phyloP scores from a whole-genome alignment of 1,140 invertebrate species.

The Elymnias hypermnestra region DNA sequence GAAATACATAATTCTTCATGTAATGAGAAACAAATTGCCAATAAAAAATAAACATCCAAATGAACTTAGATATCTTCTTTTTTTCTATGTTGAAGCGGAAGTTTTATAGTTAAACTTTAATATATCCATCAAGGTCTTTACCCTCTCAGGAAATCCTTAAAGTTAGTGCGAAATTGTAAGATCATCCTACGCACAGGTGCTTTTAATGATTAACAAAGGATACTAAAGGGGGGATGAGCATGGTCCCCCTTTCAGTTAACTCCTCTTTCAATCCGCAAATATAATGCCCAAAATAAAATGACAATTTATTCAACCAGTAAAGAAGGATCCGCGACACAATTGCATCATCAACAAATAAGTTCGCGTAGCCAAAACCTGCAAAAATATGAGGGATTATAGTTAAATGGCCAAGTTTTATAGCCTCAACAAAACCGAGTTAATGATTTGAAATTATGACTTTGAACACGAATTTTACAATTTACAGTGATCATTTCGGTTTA shows the following conservation, averaged over 20 bases:
- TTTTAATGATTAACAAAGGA: conserved; percentile 31
- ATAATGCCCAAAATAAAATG: conserved; percentile 25
- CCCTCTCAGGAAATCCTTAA: too few relatives aligned
- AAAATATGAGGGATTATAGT: conserved; percentile 22
- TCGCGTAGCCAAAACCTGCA: conserved; percentile 2
- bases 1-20: too few relatives aligned
- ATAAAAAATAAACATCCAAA: too few relatives aligned
- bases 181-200: conserved; percentile 28
- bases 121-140: too few relatives aligned
- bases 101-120: too few relatives aligned
- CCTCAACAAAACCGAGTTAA: conserved; percentile 35
- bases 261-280: conserved; percentile 22
- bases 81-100: background rate
- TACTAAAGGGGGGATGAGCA: conserved; percentile 26
- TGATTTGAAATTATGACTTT: conserved; percentile 39
- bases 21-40: too few relatives aligned
- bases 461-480: conserved; percentile 32
- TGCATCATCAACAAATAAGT: conserved; percentile 12
- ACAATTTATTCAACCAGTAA: conserved; percentile 21
- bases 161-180: too few relatives aligned
- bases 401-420: conserved; percentile 31
- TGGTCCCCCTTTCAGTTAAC: conserved; percentile 25
- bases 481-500: conserved; percentile 39
- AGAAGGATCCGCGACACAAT: conserved; percentile 16
- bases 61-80: background rate